phyloP scores from a whole-genome alignment of 2,797 vertebrate species.

The Peromyscus nudipes region DNA sequence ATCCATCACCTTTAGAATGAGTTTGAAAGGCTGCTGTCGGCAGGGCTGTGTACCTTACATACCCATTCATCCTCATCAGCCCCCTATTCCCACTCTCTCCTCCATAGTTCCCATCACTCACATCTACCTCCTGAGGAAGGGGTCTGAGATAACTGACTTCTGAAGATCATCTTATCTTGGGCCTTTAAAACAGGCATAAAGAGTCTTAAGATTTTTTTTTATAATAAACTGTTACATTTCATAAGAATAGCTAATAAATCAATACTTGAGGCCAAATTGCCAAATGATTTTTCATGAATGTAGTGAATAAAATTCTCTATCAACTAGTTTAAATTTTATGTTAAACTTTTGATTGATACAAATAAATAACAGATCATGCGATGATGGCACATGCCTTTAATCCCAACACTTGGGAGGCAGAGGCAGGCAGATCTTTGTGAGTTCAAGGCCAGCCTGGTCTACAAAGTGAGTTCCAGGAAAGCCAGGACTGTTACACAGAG shows the following conservation, averaged over 20 bases:
- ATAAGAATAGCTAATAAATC: conserved; percentile 33
- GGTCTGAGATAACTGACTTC: not conserved
- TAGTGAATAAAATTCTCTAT: conserved; percentile 50
- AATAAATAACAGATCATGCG: too few species aligned
- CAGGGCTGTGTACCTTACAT: not conserved
- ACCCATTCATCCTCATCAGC: not conserved
- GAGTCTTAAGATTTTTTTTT: conserved; percentile 6
- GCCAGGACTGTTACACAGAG: too few species aligned
- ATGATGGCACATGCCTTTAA: too few species aligned
- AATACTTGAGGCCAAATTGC: conserved; percentile 24
- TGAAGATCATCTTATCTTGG: not conserved
- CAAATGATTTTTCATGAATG: conserved; percentile 40
- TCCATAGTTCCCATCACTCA: not conserved
- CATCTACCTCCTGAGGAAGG: not conserved
- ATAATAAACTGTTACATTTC: not conserved
- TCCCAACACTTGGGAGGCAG: too few species aligned
- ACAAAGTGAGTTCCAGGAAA: too few species aligned
- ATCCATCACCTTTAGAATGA: not conserved
- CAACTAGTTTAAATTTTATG: not conserved
- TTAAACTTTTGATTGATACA: conserved; percentile 39
- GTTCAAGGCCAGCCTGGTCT: too few species aligned
- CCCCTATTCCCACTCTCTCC: not conserved
- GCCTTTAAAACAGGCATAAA: not conserved
- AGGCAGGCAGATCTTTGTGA: too few species aligned
- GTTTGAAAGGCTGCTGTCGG: not conserved